Conservation (phyloP, 2,797 vertebrate genomes). For the Sebastes minor region DNA sequence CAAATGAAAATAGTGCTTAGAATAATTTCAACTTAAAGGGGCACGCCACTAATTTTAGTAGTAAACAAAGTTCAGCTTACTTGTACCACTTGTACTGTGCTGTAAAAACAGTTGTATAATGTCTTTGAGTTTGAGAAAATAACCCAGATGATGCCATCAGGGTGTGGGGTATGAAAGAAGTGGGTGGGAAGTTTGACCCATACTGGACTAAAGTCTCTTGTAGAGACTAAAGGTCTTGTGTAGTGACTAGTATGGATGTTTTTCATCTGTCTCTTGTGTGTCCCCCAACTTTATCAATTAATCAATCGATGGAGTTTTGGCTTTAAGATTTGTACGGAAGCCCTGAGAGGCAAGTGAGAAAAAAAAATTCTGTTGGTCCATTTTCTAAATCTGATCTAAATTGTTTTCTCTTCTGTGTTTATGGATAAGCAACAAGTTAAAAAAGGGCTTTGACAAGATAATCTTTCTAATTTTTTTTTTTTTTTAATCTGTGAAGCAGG, state of each 20-base stretch:
- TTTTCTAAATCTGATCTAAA: too few species aligned
- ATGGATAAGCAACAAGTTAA: neutral
- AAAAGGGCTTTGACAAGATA: neutral
- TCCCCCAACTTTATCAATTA: too few species aligned
- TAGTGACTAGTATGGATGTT: neutral
- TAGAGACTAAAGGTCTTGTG: too few species aligned
- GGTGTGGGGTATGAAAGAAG: neutral
- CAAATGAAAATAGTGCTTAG: too few species aligned
- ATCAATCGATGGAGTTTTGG: too few species aligned
- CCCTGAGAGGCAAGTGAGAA: too few species aligned
- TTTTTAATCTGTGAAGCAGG: neutral
- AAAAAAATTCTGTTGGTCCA: rapidly evolving
- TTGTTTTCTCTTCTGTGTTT: too few species aligned
- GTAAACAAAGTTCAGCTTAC: rapidly evolving
- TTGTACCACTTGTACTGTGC: neutral
- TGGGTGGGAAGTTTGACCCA: too few species aligned
- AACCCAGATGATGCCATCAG: neutral
- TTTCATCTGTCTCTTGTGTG: neutral
- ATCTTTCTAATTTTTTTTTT: neutral
- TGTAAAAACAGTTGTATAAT: neutral
- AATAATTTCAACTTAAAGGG: too few species aligned
- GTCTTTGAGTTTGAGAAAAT: neutral
- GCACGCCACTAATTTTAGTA: neutral
- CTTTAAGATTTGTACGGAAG: too few species aligned
- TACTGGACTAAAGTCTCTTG: too few species aligned